Evolutionary conservation across 2,797 vertebrate genomes (phyloP).

Genomic region (Alcedo quadribrachys): DNA sequence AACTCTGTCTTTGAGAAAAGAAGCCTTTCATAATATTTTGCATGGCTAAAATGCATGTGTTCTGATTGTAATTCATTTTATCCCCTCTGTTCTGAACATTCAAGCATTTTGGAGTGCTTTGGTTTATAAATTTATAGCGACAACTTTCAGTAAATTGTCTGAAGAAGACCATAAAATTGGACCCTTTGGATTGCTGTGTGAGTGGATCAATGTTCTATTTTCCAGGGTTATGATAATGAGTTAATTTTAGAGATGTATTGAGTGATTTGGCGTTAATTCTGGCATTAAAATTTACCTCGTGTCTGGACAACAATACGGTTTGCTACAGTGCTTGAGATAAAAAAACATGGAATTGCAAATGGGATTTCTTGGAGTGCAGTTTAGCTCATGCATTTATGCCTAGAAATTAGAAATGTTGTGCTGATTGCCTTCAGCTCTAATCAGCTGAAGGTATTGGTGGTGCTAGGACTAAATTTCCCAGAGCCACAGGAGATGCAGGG

Average conservation of each 20-base stretch:
- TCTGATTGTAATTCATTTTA: constrained; percentile 20
- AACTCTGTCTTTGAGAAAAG: neutral
- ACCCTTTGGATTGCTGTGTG: constrained; percentile 16
- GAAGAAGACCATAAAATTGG: constrained; percentile 55
- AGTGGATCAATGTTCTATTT: constrained; percentile 69
- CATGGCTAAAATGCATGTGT: neutral
- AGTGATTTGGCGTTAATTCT: constrained; percentile 58
- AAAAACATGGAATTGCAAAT: neutral
- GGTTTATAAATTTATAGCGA: constrained; percentile 24
- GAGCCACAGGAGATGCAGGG: neutral
- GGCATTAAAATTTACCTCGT: constrained; percentile 62
- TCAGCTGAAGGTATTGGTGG: rapidly evolving
- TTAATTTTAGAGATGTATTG: constrained; percentile 67
- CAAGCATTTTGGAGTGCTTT: neutral
- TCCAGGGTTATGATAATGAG: constrained; percentile 67
- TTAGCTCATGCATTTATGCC: neutral
- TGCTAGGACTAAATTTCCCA: neutral
- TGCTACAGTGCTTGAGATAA: constrained; percentile 5
- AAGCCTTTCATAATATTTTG: neutral
- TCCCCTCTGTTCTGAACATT: neutral
- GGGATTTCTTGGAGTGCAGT: neutral
- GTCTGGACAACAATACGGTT: constrained; percentile 14
- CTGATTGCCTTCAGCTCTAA: neutral
- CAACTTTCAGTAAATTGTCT: constrained; percentile 51
- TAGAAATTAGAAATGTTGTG: neutral